A percentile compares a stretch with the other conserved stretches of the same genome.
Conservation (phyloP, 2,113 vertebrate genomes). For the Pipra filicauda region DNA sequence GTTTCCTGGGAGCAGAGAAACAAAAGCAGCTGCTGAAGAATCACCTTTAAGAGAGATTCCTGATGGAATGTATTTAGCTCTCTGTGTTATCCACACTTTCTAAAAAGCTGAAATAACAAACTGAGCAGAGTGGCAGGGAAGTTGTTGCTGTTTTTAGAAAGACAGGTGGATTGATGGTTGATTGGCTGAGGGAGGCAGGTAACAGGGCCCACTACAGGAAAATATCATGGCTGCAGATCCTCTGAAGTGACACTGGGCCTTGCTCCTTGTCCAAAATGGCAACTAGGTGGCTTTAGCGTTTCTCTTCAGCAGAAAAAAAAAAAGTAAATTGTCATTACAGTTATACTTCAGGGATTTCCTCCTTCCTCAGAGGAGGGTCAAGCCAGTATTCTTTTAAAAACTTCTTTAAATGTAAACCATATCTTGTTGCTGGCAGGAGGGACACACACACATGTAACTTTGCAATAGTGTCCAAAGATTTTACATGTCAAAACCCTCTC, state of each 20-base stretch:
- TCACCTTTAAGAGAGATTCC: neutral
- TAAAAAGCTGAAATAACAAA: neutral
- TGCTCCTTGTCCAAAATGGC: neutral
- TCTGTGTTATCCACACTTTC: accelerated
- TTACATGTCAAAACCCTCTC: neutral
- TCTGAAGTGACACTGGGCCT: neutral
- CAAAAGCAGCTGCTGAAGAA: neutral
- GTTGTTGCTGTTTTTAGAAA: neutral
- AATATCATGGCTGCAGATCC: neutral
- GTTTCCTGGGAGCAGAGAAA: neutral
- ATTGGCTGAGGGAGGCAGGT: neutral
- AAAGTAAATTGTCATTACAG: neutral
- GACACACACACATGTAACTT: neutral
- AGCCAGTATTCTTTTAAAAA: neutral
- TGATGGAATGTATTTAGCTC: neutral
- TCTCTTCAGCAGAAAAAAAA: neutral
- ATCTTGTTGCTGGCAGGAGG: neutral
- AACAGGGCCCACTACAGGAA: neutral
- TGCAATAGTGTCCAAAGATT: neutral
- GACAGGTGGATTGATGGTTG: neutral
- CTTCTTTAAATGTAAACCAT: neutral
- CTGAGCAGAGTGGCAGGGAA: neutral
- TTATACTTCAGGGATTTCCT: neutral
- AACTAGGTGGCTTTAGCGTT: neutral
- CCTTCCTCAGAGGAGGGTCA: neutral